These are phyloP conservation scores for Pseudomyrmex pallidus DNA, from an alignment of 1,140 invertebrate genomes.

Conservation along the genomic window DNA sequence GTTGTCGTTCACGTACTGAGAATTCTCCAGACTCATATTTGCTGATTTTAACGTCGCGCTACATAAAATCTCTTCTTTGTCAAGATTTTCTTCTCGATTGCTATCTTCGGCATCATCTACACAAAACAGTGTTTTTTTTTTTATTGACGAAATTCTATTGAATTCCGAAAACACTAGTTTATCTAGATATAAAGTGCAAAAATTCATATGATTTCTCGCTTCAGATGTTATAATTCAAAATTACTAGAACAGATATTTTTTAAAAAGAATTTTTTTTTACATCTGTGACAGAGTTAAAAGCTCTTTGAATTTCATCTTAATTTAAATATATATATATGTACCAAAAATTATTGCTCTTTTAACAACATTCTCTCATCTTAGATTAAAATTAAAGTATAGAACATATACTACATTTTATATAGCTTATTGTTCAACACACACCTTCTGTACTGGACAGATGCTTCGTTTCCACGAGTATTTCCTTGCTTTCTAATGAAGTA, in stretches of 20 bases:
- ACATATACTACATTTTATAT: neutral
- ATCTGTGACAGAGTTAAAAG: no score
- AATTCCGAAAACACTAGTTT: no score
- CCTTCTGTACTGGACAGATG: constrained; percentile 53
- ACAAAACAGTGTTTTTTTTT: constrained; percentile 25
- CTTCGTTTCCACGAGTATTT: constrained; percentile 37
- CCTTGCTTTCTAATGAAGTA: constrained; percentile 21
- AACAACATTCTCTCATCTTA: neutral
- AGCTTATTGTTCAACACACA: constrained; percentile 17
- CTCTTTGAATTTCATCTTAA: neutral
- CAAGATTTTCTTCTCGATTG: constrained; percentile 67
- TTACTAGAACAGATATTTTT: no score
- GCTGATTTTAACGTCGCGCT: constrained; percentile 83
- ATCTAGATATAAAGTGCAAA: no score
- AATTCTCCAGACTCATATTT: constrained; percentile 85
- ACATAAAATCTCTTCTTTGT: constrained; percentile 79
- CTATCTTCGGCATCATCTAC: constrained; percentile 68
- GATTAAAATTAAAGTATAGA: neutral
- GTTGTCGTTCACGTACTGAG: constrained; percentile 84
- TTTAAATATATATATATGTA: no score
- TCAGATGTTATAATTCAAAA: no score
- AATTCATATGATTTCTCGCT: no score
- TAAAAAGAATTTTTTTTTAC: no score
- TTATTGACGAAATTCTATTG: no score
- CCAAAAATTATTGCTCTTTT: constrained; percentile 8